Base-by-base conservation (phyloP, 2,797 vertebrate genomes). In the Sebastes glaucus region DNA sequence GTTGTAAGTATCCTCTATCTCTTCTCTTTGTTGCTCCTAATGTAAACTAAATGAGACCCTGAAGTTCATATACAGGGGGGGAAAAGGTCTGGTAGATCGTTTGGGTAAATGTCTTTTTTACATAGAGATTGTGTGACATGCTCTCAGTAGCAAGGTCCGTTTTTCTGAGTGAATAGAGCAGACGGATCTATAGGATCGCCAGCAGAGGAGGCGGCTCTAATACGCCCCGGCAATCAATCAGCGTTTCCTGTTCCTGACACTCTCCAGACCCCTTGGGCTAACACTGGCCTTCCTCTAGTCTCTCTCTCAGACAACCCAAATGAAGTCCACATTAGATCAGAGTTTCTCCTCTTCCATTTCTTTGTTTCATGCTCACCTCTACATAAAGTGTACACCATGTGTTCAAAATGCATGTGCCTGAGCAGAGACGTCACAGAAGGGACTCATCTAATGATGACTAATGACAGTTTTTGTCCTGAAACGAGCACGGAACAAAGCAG, bases 231-330 rank as follows among this genome's bases (percentile, higher is more conserved):
- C 67, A 73, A 90, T 95, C 91, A 92, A 92, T 95, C 91, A 94
- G 62, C 66, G 11, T 93, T 98, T 97, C 96, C 97, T 97, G 94
- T 95, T 93, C 95, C 95, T 97, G 96, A 96, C 94, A 93, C 89
- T 92, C 93, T 84, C 93, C 95, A 95, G 96, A 94, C 95, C 94
- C 91, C 67, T 88, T 83, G 80, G 90, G 91, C 91, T 95, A 94
- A 96, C 95, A 93, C 95, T 90, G 56, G 59, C 82, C 92, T 96
- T 96, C 95, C 92, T 95, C 92, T 85, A 74, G 11, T 84, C 74
- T 85, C 32, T 73, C 13, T 73, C 71, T 53, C 9, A 62, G 38
- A 69, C 64, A 77, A 53, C 55, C 60, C 20, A 71, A 77, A 27
- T 32, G 13, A 56, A 84, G 56, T 73, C 63, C 25, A 66, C n/a